Base-by-base conservation (phyloP, 2,797 vertebrate species). In the Catharus ustulatus region DNA sequence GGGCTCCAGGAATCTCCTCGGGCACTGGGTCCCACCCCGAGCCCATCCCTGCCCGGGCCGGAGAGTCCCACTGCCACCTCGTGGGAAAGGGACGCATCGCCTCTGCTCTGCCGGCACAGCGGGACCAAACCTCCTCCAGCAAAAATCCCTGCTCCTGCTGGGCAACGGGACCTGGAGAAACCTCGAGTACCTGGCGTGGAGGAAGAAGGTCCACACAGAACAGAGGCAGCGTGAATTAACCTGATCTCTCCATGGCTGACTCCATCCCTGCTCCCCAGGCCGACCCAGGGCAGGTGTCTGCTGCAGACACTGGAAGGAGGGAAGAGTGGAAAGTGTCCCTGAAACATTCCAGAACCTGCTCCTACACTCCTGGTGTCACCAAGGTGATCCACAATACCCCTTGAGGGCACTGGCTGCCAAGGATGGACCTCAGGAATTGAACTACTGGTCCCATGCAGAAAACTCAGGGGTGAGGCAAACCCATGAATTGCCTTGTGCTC, bases 11-110 rank as follows among this genome's bases (percentile, higher is more conserved):
- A 52, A 51, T 15, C 36, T 38, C 61, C 62, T 59, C 2, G 13
- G 43, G 75, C 73, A 17, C 32, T 2, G 13, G 17, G 61, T 63
- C 32, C n/a, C 85, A 52, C 40, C 43, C 83, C 6, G 16, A 93
- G 88, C 66, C 46, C 63, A 38, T 36, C 84, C 84, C 67, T 57
- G 77, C 49, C 80, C 57, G 83, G 87, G 79, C 77, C 34, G 66
- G 96, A 96, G 92, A 90, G 91, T 68, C 92, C 69, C 75, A 90
- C 52, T 95, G 94, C 97, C 97, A 97, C 95, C 97, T 97, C 88
- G 96, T 87, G 97, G 96, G 84, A 71, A 52, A 67, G 78, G 91
- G 48, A 75, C 3, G 61, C 43, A 84, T 93, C 46, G 55, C 71
- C 81, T 61, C 59, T 7, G 45, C 68, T 74, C 15, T 19, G 27